These are phyloP conservation scores for Aproaerema taeniolella DNA, from an alignment of 2,888 invertebrate genomes.

Conservation along the genomic window DNA sequence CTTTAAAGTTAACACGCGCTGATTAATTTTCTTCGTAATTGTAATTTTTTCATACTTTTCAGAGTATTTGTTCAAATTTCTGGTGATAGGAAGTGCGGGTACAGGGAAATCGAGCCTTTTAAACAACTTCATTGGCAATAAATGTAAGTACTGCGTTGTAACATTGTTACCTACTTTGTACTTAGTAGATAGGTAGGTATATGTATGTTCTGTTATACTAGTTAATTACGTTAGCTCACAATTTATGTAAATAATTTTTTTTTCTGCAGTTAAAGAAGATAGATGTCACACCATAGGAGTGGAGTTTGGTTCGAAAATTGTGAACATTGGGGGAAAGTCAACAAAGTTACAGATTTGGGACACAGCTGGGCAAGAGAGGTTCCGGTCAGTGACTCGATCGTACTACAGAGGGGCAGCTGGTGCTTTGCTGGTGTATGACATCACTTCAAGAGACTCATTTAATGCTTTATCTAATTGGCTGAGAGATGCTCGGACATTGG, in stretches of 20 bases:
- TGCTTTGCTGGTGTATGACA: conserved; percentile 93
- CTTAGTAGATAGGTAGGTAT: too few species aligned
- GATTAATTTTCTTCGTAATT: too few species aligned
- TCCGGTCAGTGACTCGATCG: conserved; percentile 93
- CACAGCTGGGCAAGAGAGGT: conserved; percentile 98
- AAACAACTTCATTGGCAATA: conserved; percentile 90
- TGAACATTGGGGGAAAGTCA: conserved; percentile 88
- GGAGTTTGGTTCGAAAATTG: conserved; percentile 91
- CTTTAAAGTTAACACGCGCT: too few species aligned
- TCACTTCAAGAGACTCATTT: conserved; percentile 94
- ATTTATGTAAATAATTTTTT: not conserved
- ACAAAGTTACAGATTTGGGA: conserved; percentile 91
- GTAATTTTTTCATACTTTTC: too few species aligned
- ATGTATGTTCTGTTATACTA: too few species aligned
- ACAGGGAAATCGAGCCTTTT: conserved; percentile 90
- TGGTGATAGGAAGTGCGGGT: conserved; percentile 91
- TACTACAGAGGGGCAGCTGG: conserved; percentile 94
- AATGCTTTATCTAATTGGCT: conserved; percentile 93
- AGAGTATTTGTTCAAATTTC: conserved; percentile 91
- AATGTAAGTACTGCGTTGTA: conserved; percentile 84
- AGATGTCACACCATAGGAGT: conserved; percentile 91
- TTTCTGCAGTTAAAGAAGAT: conserved; percentile 85
- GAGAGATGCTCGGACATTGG: conserved; percentile 86
- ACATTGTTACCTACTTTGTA: conserved; percentile 1
- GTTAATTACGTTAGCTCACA: too few species aligned